Base-by-base conservation (phyloP, 1,140 invertebrate genomes). In the Drosophila arawakana region DNA sequence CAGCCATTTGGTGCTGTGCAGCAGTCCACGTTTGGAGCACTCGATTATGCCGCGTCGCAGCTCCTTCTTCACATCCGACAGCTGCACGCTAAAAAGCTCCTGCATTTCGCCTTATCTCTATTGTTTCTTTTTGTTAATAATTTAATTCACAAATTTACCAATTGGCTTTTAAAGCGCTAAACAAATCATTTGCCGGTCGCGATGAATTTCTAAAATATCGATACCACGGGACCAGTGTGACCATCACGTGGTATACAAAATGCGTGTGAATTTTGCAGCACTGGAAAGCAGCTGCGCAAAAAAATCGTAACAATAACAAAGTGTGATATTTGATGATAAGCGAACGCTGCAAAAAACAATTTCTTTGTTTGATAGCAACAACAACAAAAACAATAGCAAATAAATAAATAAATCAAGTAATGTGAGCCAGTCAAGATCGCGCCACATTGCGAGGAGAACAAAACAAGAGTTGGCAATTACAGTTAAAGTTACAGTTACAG, bases 1-100 rank as follows among this genome's bases (percentile, higher is more conserved):
- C 43, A 97, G 93, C 97, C 97, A 97, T 94, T 97, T 97, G 15
- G 95, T 95, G 49, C 78, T 91, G 44, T 92, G 90, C 41, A 90
- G 58, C 11, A 92, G 65, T 1, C 92, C 90, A 5, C 92, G 88
- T 61, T 91, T 92, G 3, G 83, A 80, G 76, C 92, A 91, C 58
- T 92, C 92, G n/a, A 92, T 78, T 37, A 92, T 91, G 11, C 86
- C 90, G 13, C 82, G 83, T 3, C 90, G 76, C 37, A 92, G 34
- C 49, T 92, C 91, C 44, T 68, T 79, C 50, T 92, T 92, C 3
- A 91, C 90, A 9, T 92, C 91, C 49, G 88, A 80, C 71, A 76
- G 62, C 72, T 70, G 61, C 54, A 76, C 86, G 49, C 75, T 91
- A 25, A 91, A 91, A 47, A 91, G 88, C 34, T 88, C 80, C 41